phyloP scores from a whole-genome alignment of 2,797 vertebrate species.

The Calcarius lapponicus region DNA sequence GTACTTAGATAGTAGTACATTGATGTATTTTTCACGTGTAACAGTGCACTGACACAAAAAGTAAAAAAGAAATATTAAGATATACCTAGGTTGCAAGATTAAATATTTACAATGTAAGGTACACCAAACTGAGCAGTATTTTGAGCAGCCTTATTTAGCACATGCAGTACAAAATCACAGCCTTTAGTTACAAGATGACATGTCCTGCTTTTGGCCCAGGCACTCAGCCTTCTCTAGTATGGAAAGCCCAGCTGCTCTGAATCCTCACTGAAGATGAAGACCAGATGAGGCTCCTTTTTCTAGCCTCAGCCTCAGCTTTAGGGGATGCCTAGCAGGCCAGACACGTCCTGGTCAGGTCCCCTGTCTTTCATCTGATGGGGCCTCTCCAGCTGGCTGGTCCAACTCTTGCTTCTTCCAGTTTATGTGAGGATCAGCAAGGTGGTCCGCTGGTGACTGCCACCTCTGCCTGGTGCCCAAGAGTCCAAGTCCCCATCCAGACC shows the following conservation, averaged over 20 bases:
- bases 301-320: background rate
- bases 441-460: background rate
- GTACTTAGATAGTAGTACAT: background rate
- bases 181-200: fast-evolving
- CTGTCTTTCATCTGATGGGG: fast-evolving
- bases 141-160: background rate
- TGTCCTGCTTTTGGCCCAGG: background rate
- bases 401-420: background rate
- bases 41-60: background rate
- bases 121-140: background rate
- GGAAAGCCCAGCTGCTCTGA: background rate
- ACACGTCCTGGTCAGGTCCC: background rate
- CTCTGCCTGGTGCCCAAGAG: background rate
- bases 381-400: fast-evolving
- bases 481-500: fast-evolving
- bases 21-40: background rate
- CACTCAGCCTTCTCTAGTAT: background rate
- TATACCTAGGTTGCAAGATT: background rate
- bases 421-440: background rate
- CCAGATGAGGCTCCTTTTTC: background rate
- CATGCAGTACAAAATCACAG: background rate
- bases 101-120: background rate
- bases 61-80: background rate
- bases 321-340: background rate
- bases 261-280: background rate